These are phyloP conservation scores for Sicus ferrugineus DNA, from an alignment of 2,888 invertebrate species.

Conservation along the genomic window DNA sequence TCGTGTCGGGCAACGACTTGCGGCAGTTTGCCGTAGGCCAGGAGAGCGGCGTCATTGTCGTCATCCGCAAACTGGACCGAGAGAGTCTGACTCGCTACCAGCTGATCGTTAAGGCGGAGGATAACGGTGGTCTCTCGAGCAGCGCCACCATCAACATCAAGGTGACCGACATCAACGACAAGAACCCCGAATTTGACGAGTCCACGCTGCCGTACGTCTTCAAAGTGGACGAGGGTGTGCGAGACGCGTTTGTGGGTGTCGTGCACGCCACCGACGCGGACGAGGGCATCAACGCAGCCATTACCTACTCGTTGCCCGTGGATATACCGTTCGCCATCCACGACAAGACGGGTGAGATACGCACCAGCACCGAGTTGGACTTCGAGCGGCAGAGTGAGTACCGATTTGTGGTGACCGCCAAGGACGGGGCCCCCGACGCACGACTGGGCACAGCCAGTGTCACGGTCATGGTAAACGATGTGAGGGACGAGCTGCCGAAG, in stretches of 20 bases:
- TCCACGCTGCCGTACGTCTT: constrained; percentile 78
- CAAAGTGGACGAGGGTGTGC: constrained; percentile 77
- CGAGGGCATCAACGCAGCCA: constrained; percentile 82
- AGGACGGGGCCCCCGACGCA: constrained; percentile 86
- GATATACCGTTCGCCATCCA: constrained; percentile 84
- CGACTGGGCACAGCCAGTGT: constrained; percentile 88
- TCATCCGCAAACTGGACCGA: constrained; percentile 83
- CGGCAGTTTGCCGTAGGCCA: constrained; percentile 86
- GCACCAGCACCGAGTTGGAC: constrained; percentile 77
- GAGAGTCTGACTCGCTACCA: constrained; percentile 90
- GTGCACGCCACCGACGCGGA: constrained; percentile 88
- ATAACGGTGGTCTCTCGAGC: constrained; percentile 81
- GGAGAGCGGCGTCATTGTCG: constrained; percentile 87
- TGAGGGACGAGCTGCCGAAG: constrained; percentile 80
- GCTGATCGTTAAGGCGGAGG: constrained; percentile 86
- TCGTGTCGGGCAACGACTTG: constrained; percentile 88
- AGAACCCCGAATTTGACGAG: constrained; percentile 87
- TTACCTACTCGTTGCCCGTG: constrained; percentile 80
- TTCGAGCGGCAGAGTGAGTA: constrained; percentile 81
- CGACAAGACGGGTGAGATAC: constrained; percentile 79
- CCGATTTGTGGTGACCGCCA: constrained; percentile 84
- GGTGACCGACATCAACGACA: constrained; percentile 91
- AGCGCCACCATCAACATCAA: constrained; percentile 87
- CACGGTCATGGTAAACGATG: constrained; percentile 79
- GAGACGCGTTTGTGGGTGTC: constrained; percentile 73